Base-by-base conservation (phyloP, 2,888 invertebrate genomes). In the Erannis defoliaria region DNA sequence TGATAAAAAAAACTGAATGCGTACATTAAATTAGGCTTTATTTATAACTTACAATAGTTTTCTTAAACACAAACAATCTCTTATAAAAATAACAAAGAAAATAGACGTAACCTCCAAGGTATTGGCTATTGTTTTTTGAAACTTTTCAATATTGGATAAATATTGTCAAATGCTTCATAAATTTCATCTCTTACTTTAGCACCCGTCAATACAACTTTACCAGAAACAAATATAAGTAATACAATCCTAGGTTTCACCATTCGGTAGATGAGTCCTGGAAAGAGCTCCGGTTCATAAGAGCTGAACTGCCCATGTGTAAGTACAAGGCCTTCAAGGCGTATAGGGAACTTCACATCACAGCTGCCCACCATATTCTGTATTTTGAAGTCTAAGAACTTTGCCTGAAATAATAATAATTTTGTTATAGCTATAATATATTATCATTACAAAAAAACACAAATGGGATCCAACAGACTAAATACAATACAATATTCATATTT, bases 191-290 rank as follows among this genome's bases (percentile, higher is more conserved):
- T 94, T 40, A 97, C 97, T 94, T 99, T 99, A 64, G 98, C 99
- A 71, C 99, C 99, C 70, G 99, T 99, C 69, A 99, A 94, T 14
- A 99, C 99, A 64, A 99, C 97, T 94, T 99, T 99, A 49, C 99
- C 99, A 68, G 99, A 99, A 4, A 99, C 99, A 92, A 99, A 99
- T 78, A 99, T 99, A 51, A 99, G 94, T 68, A 99, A 94, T 4
- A 99, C 99, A 80, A 99, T 97, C 79, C 98, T 96, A 6, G 99
- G 99, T 87, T 98, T 97, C 56, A 99, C 98, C 98, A 99, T 98
- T 81, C 99, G 95, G 87, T 99, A 99, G 75, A 99, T 99, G 42
- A 99, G 95, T 70, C 99, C 99, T 43, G 99, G 99, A 86, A 99
- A 99, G 45, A 99, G 93, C 88, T 99, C 99, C 0, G 99, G 99